Evolutionary conservation across 2,797 vertebrate genomes (phyloP).

Genomic region (Cirrhinus molitorella): DNA sequence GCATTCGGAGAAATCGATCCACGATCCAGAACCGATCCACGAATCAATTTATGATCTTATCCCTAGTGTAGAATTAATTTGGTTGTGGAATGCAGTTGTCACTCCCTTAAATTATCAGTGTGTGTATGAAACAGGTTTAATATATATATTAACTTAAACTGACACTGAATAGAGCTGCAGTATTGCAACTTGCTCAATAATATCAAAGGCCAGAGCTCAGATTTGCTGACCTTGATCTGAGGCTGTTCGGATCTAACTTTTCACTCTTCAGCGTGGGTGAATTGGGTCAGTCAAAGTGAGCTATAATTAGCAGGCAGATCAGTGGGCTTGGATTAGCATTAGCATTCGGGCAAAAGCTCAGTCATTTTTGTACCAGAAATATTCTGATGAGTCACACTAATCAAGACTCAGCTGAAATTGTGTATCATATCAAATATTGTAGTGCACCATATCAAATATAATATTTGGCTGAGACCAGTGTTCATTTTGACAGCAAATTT

Average conservation of each 20-base stretch:
- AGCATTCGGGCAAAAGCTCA: constrained; percentile 62
- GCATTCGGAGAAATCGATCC: no score
- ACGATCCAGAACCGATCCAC: no score
- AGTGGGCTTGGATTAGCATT: constrained; percentile 71
- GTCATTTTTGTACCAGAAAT: background rate
- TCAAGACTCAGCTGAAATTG: background rate
- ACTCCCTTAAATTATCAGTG: background rate
- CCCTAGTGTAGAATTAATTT: no score
- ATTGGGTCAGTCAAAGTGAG: constrained; percentile 69
- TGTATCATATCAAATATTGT: no score
- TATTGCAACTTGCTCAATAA: background rate
- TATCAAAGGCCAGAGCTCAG: constrained; percentile 49
- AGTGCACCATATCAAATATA: no score
- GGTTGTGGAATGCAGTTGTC: background rate
- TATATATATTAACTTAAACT: no score
- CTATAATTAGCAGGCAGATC: constrained; percentile 71
- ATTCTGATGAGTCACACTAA: constrained; percentile 29
- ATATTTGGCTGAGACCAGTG: no score
- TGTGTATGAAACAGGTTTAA: background rate
- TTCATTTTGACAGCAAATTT: no score
- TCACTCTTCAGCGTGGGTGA: constrained; percentile 66
- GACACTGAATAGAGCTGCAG: background rate
- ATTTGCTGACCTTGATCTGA: constrained; percentile 32
- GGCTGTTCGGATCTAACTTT: constrained; percentile 60
- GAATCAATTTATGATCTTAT: no score